phyloP scores from a whole-genome alignment of 2,888 invertebrate genomes.

The Oconnorella tubifera region DNA sequence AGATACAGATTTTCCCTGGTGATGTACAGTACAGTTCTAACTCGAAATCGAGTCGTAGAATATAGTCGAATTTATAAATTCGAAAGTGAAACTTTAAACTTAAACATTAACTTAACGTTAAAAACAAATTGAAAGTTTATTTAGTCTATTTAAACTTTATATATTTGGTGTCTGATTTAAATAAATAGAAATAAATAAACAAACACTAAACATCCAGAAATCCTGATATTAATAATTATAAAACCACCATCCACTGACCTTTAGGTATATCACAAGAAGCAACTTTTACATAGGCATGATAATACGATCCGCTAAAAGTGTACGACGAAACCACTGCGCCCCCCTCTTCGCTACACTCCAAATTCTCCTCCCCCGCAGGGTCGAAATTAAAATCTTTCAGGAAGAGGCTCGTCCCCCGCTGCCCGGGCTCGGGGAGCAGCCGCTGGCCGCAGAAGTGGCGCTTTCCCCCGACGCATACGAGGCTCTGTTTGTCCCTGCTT shows the following conservation, averaged over 20 bases:
- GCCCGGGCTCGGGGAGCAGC: constrained; percentile 21
- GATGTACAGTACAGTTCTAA: too few species aligned
- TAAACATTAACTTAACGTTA: too few species aligned
- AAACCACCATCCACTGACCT: constrained; percentile 14
- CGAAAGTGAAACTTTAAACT: too few species aligned
- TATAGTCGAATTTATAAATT: too few species aligned
- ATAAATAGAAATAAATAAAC: too few species aligned
- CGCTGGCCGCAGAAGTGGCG: constrained; percentile 22
- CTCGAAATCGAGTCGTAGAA: too few species aligned
- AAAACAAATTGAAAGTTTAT: too few species aligned
- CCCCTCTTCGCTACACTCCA: constrained; percentile 17
- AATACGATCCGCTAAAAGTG: constrained; percentile 29
- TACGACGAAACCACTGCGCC: constrained; percentile 12
- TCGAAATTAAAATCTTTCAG: constrained; percentile 30
- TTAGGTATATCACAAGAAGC: constrained; percentile 23
- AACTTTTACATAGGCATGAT: constrained; percentile 30
- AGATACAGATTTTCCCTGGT: too few species aligned
- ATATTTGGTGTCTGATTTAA: too few species aligned
- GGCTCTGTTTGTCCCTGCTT: constrained; percentile 21
- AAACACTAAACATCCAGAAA: too few species aligned
- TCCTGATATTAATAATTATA: too few species aligned
- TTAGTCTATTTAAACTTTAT: too few species aligned
- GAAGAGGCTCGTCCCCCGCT: constrained; percentile 22
- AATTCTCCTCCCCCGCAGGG: constrained; percentile 24
- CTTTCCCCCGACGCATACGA: constrained; percentile 26